phyloP scores from a whole-genome alignment of 2,113 vertebrate genomes.

The Eublepharis macularius region DNA sequence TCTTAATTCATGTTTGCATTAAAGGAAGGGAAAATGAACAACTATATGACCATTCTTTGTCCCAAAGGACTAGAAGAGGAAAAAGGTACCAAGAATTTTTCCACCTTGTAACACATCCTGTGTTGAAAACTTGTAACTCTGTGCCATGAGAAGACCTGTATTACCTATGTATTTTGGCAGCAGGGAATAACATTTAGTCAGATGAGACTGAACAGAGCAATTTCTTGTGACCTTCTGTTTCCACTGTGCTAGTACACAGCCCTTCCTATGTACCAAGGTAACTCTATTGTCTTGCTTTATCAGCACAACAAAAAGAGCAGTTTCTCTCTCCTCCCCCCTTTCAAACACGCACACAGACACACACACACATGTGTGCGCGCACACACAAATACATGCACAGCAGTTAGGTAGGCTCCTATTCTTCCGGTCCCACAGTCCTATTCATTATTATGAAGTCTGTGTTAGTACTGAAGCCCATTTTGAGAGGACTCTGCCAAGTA shows the following conservation, averaged over 20 bases:
- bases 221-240: not conserved
- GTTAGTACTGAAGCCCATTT: not conserved
- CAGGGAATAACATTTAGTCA: not conserved
- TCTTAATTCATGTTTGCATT: not conserved
- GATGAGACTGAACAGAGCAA: not conserved
- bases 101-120: not conserved
- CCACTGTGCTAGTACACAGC: fast-evolving
- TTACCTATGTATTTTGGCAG: fast-evolving
- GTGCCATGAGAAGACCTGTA: fast-evolving
- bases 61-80: not conserved
- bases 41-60: not conserved
- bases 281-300: not conserved
- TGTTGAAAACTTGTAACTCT: not conserved
- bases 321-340: not conserved
- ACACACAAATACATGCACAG: not conserved
- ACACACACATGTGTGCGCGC: no score
- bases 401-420: not conserved
- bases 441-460: not conserved
- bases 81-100: not conserved
- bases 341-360: no score
- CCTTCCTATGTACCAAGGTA: not conserved
- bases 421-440: not conserved
- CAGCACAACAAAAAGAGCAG: not conserved
- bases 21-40: not conserved
- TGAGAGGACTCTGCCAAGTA: not conserved